Evolutionary conservation across 2,797 vertebrate genomes (phyloP).

Genomic region (Thalassophryne amazonica): DNA sequence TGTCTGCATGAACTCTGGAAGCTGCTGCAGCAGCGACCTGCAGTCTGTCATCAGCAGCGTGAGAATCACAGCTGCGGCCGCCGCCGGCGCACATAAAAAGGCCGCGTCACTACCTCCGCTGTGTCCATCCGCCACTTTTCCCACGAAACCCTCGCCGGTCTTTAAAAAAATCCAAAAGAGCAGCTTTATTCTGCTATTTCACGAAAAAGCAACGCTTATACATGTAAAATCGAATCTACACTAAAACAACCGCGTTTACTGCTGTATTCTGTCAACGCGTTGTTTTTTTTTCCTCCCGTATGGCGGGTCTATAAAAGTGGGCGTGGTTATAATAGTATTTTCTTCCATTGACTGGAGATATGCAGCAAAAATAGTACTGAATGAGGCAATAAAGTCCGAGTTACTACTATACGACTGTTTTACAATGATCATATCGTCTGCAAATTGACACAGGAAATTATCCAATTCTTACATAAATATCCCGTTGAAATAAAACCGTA

Average conservation of each 20-base stretch:
- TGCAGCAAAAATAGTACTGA: conserved; percentile 42
- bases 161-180: not conserved
- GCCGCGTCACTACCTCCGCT: conserved; percentile 18
- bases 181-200: rapidly evolving
- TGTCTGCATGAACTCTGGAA: no score
- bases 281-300: not conserved
- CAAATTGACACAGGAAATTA: conserved; percentile 30
- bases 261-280: rapidly evolving
- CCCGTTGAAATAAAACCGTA: not conserved
- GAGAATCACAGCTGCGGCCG: conserved; percentile 59
- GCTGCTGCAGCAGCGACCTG: conserved; percentile 19
- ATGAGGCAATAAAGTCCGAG: conserved; percentile 33
- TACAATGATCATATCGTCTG: no score
- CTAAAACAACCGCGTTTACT: rapidly evolving
- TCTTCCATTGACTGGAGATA: conserved; percentile 49
- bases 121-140: conserved; percentile 57
- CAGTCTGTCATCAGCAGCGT: conserved; percentile 39
- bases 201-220: rapidly evolving
- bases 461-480: conserved; percentile 4
- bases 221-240: rapidly evolving
- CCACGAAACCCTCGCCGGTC: conserved; percentile 48
- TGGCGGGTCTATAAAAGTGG: conserved; percentile 43
- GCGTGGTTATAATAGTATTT: conserved; percentile 56
- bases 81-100: conserved; percentile 37
- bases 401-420: no score